phyloP scores from a whole-genome alignment of 2,888 invertebrate species.

The Plebejus argus region DNA sequence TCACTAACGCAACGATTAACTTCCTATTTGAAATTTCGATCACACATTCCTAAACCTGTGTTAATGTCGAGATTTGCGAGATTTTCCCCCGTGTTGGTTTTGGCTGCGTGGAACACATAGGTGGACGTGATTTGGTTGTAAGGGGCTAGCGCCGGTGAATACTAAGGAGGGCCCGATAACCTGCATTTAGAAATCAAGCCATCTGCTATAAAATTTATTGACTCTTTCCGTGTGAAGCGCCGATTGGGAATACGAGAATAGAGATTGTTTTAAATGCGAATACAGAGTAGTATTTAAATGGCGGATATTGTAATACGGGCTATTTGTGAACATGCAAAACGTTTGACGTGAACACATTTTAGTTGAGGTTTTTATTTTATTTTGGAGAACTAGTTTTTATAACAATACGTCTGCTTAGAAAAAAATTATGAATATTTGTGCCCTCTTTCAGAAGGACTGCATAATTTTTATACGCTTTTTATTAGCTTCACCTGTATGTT shows the following conservation, averaged over 20 bases:
- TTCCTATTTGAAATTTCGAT: constrained; percentile 59
- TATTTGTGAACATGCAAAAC: not conserved
- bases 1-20: not conserved
- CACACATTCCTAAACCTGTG: constrained; percentile 73
- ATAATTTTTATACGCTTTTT: too few species aligned
- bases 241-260: constrained; percentile 59
- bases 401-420: too few species aligned
- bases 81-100: constrained; percentile 67
- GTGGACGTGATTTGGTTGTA: constrained; percentile 75
- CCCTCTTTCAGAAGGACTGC: too few species aligned
- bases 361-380: not conserved
- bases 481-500: too few species aligned
- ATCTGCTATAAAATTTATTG: constrained; percentile 73
- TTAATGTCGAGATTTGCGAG: constrained; percentile 79
- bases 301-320: not conserved
- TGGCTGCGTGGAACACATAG: constrained; percentile 73
- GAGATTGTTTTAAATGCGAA: constrained; percentile 53
- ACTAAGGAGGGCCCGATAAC: constrained; percentile 79
- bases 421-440: too few species aligned
- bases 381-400: not conserved
- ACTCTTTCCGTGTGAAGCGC: constrained; percentile 65
- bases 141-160: constrained; percentile 67
- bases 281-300: not conserved
- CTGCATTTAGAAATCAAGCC: constrained; percentile 79
- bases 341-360: not conserved